Percentiles rank a stretch among this genome's conserved stretches.
These are phyloP conservation scores for Tetraodon nigroviridis DNA, from an alignment of 2,113 vertebrate species.

Conservation along the genomic window DNA sequence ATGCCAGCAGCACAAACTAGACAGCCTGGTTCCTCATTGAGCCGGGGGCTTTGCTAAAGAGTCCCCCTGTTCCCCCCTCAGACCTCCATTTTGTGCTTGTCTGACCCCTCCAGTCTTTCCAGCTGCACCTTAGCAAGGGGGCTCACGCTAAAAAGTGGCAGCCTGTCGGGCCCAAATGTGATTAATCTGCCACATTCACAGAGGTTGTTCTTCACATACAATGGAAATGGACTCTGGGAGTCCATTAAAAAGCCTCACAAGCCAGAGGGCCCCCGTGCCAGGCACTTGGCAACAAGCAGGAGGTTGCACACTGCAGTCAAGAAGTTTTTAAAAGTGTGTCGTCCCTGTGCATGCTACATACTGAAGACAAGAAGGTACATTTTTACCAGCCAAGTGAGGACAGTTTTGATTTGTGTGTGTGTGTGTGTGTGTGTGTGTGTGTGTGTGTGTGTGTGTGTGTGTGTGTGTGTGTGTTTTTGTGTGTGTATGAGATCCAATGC, in stretches of 20 bases:
- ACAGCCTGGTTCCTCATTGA: slow-evolving; percentile 75
- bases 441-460: neutral
- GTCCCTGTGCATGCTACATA: neutral
- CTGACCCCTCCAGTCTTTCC: slow-evolving; percentile 73
- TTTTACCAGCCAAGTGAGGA: no score
- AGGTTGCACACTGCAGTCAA: slow-evolving; percentile 57
- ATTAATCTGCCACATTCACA: slow-evolving; percentile 90
- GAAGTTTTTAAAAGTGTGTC: slow-evolving; percentile 45
- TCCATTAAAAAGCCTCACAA: slow-evolving; percentile 79
- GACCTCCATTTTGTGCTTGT: slow-evolving; percentile 81
- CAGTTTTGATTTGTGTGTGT: slow-evolving; percentile 4
- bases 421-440: neutral
- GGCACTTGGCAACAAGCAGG: slow-evolving; percentile 62
- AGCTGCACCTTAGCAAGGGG: slow-evolving; percentile 64
- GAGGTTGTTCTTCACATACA: slow-evolving; percentile 76
- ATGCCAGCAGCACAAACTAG: slow-evolving; percentile 75
- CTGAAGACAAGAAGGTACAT: neutral
- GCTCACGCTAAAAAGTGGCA: slow-evolving; percentile 73
- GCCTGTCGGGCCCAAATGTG: slow-evolving; percentile 82
- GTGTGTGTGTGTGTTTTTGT: slow-evolving; percentile 2
- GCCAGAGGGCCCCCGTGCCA: slow-evolving; percentile 72
- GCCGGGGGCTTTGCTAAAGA: slow-evolving; percentile 74
- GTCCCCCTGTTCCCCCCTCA: slow-evolving; percentile 70
- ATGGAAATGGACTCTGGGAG: slow-evolving; percentile 83
- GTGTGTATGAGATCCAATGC: neutral